Evolutionary conservation across 2,888 invertebrate genomes (phyloP).

Genomic region (Sinodicranocentrus sp.): DNA sequence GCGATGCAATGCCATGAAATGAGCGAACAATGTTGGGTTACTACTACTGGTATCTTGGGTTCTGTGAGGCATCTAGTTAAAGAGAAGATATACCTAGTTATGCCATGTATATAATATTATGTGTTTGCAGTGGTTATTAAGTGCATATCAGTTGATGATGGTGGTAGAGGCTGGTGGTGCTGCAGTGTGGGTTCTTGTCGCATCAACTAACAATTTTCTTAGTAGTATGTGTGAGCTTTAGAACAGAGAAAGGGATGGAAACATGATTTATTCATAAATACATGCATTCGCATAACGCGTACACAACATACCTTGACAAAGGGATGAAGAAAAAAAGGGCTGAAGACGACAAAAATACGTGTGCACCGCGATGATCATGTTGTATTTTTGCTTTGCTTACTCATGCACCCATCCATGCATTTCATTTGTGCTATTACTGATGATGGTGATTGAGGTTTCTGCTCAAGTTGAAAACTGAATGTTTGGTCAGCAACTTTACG

Average conservation of each 20-base stretch:
- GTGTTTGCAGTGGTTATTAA: no score
- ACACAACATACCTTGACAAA: slow-evolving; percentile 46
- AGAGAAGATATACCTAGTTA: no score
- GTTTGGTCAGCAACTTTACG: no score
- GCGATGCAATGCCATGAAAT: slow-evolving; percentile 28
- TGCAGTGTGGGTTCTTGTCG: slow-evolving; percentile 34
- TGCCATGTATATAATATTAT: no score
- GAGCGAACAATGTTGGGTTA: slow-evolving; percentile 34
- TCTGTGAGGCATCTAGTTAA: neutral
- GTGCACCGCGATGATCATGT: neutral
- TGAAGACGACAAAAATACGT: slow-evolving; percentile 42
- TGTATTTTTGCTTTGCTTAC: neutral
- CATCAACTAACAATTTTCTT: slow-evolving; percentile 8
- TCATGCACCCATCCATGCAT: slow-evolving; percentile 25
- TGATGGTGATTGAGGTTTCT: no score
- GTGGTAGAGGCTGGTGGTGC: slow-evolving; percentile 1
- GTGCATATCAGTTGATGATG: neutral
- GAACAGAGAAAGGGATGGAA: slow-evolving; percentile 9
- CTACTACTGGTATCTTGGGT: neutral
- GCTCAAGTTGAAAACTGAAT: no score
- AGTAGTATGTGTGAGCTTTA: neutral
- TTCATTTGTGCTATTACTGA: slow-evolving; percentile 2
- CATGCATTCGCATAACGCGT: neutral
- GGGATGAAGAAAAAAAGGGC: slow-evolving; percentile 49
- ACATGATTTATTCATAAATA: slow-evolving; percentile 29